Evolutionary conservation across 2,888 invertebrate species (phyloP), one percentile per base, ranked within the genome.

Genomic region (Trachelus stipa): DNA sequence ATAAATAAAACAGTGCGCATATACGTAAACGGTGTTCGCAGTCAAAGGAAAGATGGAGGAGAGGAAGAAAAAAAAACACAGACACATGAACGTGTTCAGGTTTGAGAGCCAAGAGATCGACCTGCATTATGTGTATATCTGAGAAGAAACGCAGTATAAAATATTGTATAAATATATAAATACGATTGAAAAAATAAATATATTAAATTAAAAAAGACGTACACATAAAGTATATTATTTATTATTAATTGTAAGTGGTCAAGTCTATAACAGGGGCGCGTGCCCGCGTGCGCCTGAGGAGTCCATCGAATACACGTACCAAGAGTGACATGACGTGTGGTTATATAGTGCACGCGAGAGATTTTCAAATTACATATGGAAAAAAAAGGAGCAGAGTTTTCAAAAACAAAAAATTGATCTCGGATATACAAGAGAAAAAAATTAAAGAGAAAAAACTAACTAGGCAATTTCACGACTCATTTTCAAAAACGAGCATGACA

Each of bases 91-190:
- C 73, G 73, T 33, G 37, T 73, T 35, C 73, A 68, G 37, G 30
- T 88, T 86, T 88, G 90, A 90, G 88, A 90, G 89, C 90, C 90
- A 90, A 90, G 90, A 90, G 90, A 90, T 91, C 88, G 90, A 91
- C 88, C 85, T 88, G 87, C 85, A 87, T 74, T 73, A 69, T 79
- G 37, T 76, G 33, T 71, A 73, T 88, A 86, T 86, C 85, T 86
- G 85, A 87, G 88, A 88, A 88, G 87, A 90, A 90, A 89, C 90
- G 88, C 88, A 88, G 89, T 90, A 90, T 90, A 91, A 90, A 91
- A 91, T 91, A 90, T 90, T 88, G 88, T 91, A 90, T 91, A 91
- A 91, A 91, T 91, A 91, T 90, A 91, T 91, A 91, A 91, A 91
- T 90, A 91, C 88, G 89, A 86, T 90, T 90, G 89, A 88, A 91